These are phyloP conservation scores for Canis aureus DNA, from an alignment of 2,113 vertebrate genomes.

Conservation along the genomic window DNA sequence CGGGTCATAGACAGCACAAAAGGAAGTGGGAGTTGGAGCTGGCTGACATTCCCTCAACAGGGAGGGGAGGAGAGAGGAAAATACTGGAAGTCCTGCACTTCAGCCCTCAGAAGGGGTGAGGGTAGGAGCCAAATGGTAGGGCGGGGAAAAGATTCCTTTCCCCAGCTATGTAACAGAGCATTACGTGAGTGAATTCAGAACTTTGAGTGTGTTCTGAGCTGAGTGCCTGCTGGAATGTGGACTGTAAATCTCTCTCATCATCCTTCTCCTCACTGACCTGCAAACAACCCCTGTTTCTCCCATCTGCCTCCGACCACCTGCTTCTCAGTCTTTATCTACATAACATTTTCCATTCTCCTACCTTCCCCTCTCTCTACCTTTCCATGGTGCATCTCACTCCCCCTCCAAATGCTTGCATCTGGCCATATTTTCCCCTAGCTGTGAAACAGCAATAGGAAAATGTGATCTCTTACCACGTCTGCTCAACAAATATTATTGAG, in stretches of 20 bases:
- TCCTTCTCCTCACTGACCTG: slow-evolving; percentile 28
- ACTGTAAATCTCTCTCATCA: slow-evolving; percentile 68
- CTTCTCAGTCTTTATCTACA: background rate
- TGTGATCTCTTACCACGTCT: background rate
- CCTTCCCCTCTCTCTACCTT: slow-evolving; percentile 18
- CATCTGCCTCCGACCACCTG: slow-evolving; percentile 68
- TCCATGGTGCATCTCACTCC: background rate
- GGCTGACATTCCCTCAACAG: background rate
- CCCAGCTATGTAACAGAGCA: background rate
- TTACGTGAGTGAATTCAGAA: slow-evolving; percentile 46
- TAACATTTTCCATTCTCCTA: slow-evolving; percentile 40
- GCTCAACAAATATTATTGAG: background rate
- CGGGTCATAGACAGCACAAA: background rate
- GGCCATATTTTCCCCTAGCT: background rate
- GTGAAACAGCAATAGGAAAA: background rate
- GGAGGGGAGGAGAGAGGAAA: background rate
- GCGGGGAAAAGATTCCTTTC: background rate
- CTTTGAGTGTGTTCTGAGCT: background rate
- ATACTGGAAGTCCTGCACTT: background rate
- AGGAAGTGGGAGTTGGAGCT: background rate
- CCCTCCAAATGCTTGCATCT: background rate
- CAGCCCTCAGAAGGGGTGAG: background rate
- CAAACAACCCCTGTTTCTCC: slow-evolving; percentile 17
- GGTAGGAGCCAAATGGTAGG: slow-evolving; percentile 1
- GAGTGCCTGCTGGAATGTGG: slow-evolving; percentile 65